Conservation (phyloP, 2,888 invertebrate species). For the Cybosia mesomella region DNA sequence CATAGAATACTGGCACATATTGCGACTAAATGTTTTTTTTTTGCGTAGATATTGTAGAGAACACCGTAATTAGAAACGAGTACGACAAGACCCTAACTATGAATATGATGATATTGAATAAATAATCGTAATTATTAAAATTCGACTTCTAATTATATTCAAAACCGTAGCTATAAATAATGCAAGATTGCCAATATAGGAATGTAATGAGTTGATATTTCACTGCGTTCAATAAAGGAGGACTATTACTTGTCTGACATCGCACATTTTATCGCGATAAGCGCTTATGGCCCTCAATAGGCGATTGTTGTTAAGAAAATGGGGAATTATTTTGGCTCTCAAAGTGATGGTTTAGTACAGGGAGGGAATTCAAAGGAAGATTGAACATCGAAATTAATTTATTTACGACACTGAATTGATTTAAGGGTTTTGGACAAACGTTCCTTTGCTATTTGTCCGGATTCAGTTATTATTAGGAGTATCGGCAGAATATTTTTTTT, state of each 20-base stretch:
- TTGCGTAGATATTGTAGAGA: too few relatives aligned
- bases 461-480: not conserved
- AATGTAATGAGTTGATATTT: conserved; percentile 45
- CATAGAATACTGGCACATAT: too few relatives aligned
- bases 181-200: conserved; percentile 39
- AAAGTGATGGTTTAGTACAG: conserved; percentile 41
- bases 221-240: conserved; percentile 35
- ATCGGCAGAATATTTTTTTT: too few relatives aligned
- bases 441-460: not conserved
- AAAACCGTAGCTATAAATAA: conserved; percentile 16
- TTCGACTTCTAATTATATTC: not conserved
- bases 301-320: conserved; percentile 58
- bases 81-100: too few relatives aligned
- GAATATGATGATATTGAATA: not conserved
- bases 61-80: too few relatives aligned
- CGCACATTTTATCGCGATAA: conserved; percentile 65
- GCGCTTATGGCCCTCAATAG: conserved; percentile 53
- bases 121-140: not conserved
- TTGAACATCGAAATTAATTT: not conserved
- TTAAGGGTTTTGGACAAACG: not conserved
- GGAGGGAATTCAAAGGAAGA: conserved; percentile 26
- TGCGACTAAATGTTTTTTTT: too few relatives aligned
- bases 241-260: conserved; percentile 61
- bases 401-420: not conserved
- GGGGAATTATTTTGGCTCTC: conserved; percentile 51